Base-by-base conservation (phyloP, 1,140 invertebrate species). In the Megathymus violae region DNA sequence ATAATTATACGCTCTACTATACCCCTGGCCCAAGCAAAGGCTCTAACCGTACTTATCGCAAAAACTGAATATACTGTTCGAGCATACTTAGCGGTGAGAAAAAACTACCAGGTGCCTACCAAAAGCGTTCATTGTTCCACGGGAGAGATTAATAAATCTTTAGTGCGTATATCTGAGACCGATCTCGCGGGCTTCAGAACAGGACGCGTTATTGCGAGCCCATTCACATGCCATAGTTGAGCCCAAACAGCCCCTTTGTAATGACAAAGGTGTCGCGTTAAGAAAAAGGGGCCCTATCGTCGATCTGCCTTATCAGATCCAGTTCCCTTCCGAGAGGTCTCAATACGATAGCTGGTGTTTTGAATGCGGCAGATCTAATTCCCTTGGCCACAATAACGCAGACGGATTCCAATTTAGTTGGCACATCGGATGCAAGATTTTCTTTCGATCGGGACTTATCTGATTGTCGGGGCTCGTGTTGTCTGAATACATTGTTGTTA, bases 71-170 rank as follows among this genome's bases (percentile, higher is more conserved):
- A 78, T 76, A 79, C 34, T 59, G 41, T 63, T 64, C 64, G 66
- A 75, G 74, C 71, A 73, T 74, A 80, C 76, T 78, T 68, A 78
- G 70, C 46, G 67, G 66, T 71, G 77, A 74, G 72, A 88, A 91
- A 90, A 91, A 91, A 88, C 52, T 52, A 71, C 88, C 86, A 88
- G 88, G 86, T 89, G 86, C 76, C 83, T 83, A 77, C 80, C 71
- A 67, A 82, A 83, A 77, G 76, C 76, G 63, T 64, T 82, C 79
- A 90, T 91, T 91, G 88, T 91, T 91, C 88, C 86, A 85, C 74
- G 72, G 74, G 81, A 78, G 73, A 88, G 88, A 91, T 91, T 91
- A 91, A 91, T 91, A 91, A 91, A 91, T 91, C 88, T 89, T 82
- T 83, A 76, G 76, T 70, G 72, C 73, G 80, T 82, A 85, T 90